Conservation (phyloP, 2,113 vertebrate species). For the Morphnarchus princeps region DNA sequence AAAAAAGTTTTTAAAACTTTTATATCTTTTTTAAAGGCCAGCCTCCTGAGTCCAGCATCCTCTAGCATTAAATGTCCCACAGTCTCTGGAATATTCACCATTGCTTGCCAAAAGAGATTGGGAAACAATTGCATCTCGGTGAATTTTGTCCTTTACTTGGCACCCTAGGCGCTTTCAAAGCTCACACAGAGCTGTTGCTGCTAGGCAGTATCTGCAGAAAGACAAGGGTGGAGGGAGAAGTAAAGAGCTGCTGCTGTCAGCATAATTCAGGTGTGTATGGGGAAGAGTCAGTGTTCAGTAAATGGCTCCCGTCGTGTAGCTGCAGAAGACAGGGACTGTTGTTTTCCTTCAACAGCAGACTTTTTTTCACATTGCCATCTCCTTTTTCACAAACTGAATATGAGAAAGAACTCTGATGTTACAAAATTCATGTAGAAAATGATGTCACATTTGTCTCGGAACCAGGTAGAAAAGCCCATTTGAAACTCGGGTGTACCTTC, state of each 20-base stretch:
- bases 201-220: neutral
- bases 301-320: fast-evolving
- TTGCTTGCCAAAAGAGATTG: neutral
- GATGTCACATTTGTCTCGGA: neutral
- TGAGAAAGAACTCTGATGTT: neutral
- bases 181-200: neutral
- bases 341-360: neutral
- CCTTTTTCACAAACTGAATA: neutral
- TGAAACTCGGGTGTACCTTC: neutral
- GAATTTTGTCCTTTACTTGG: neutral
- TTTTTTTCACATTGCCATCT: neutral
- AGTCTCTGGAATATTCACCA: neutral
- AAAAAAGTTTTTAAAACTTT: neutral
- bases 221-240: neutral
- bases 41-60: neutral
- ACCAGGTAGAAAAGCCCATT: neutral
- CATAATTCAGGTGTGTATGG: neutral
- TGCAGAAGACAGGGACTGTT: neutral
- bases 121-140: neutral
- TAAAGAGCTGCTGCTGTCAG: neutral
- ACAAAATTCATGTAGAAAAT: neutral
- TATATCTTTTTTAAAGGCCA: neutral
- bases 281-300: neutral
- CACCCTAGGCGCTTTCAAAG: neutral
- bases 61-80: neutral